Percentiles rank a stretch among this genome's conserved stretches.
These are phyloP conservation scores for Caerostris extrusa DNA, from an alignment of 1,140 invertebrate genomes.

Conservation along the genomic window DNA sequence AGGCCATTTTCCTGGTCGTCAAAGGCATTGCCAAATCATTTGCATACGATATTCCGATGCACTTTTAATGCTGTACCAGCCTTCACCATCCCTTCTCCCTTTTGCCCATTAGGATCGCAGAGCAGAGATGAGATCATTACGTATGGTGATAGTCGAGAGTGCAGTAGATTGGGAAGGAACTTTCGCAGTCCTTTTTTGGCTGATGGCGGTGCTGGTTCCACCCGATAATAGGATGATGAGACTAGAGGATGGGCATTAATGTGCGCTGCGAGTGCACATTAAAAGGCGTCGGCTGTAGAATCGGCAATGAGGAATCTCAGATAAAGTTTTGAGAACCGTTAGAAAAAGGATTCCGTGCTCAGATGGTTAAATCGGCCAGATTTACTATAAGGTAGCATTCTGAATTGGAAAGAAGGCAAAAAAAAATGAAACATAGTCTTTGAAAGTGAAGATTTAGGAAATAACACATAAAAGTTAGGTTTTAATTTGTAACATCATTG, in stretches of 20 bases:
- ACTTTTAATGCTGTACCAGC: conserved; percentile 15
- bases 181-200: background rate
- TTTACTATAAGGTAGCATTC: background rate
- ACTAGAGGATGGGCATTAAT: conserved; percentile 1
- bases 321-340: background rate
- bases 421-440: too few relatives aligned
- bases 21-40: background rate
- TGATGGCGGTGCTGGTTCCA: background rate
- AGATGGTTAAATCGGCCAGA: background rate
- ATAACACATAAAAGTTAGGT: too few relatives aligned
- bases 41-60: conserved; percentile 32
- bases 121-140: conserved; percentile 22
- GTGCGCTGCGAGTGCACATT: conserved; percentile 6
- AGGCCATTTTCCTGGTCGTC: background rate
- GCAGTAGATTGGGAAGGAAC: conserved; percentile 23
- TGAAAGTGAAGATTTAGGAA: too few relatives aligned
- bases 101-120: background rate
- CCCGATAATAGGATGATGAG: conserved; percentile 25
- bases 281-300: conserved; percentile 4
- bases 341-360: conserved; percentile 2
- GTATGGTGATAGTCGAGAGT: background rate
- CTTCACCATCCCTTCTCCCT: background rate
- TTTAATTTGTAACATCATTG: too few relatives aligned
- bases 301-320: conserved; percentile 20
- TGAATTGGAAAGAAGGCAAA: too few relatives aligned